Evolutionary conservation across 1,140 invertebrate species (phyloP), one percentile per base, ranked within the genome.

Genomic region (Platyscapa corneri): DNA sequence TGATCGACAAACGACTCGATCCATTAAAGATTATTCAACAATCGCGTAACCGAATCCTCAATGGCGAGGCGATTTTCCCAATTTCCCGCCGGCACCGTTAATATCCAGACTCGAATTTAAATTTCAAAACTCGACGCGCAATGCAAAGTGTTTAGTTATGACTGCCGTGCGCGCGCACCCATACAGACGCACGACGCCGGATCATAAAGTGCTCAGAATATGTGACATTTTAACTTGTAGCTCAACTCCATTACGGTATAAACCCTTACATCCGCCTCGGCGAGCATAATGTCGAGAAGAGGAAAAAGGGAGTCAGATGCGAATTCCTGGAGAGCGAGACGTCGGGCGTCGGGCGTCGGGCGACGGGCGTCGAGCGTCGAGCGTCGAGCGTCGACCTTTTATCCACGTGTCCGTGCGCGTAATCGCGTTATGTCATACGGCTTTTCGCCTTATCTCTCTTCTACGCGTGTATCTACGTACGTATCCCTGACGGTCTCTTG

Each of bases 391-490:
- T 27, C 76, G 83, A 84, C 76, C 42, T 84, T 81, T 75, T 75
- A 46, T 75, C 42, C 76, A 70, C 74, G 75, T 84, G 60, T 70
- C 46, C 42, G 53, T 72, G 83, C 75, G 83, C 65, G 76, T 85
- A 85, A 85, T 85, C 79, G 78, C 72, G 46, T 85, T 85, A 85
- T 85, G 83, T 85, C 83, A 85, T 70, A 60, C 39, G 42, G 30
- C 34, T 60, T 37, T 56, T 79, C 46, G 18, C 64, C 37, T 37
- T 30, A 46, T 34, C 46, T 27, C 49, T 27, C 14, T 46, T 32
- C 34, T 27, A 27, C 37, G 67, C 70, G 67, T 10, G 42, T 46
- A 49, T 34, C 23, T 67, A 49, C 53, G 46, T 67, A 72, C 82
- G 67, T 74, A 81, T 86, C 27, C 72, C 70, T 46, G 30, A n/a